A percentile compares a stretch with the other conserved stretches of the same genome.
These are phyloP conservation scores for Agyllia agylla DNA, from an alignment of 2,888 invertebrate genomes.

Conservation along the genomic window DNA sequence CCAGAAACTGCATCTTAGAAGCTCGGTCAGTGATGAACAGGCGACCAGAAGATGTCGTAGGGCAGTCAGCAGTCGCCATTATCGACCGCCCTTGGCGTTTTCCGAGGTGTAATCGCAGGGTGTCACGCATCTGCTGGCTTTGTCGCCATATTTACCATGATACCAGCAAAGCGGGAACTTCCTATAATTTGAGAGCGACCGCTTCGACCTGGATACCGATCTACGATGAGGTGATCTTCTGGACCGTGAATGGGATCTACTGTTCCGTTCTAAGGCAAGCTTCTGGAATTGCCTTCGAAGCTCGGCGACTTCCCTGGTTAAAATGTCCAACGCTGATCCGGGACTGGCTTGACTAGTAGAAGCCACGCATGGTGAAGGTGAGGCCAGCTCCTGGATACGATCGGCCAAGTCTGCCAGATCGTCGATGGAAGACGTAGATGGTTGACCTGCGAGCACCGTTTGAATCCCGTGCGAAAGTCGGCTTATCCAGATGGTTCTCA, in stretches of 20 bases:
- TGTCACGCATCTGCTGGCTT: background rate
- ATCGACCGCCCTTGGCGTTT: background rate
- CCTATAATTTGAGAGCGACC: background rate
- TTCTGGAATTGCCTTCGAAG: background rate
- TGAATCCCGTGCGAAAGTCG: too few species aligned
- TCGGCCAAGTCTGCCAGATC: too few species aligned
- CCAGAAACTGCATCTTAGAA: background rate
- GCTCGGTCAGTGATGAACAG: background rate
- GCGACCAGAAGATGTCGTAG: background rate
- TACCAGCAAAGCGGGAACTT: background rate
- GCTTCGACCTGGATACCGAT: background rate
- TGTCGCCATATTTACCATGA: background rate
- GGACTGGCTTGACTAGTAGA: background rate
- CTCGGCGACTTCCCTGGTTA: background rate
- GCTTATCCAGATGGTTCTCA: too few species aligned
- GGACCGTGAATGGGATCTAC: background rate
- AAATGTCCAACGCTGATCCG: background rate
- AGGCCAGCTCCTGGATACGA: background rate
- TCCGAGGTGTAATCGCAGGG: background rate
- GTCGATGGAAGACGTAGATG: too few species aligned
- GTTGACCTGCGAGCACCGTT: too few species aligned
- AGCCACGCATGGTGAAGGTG: background rate
- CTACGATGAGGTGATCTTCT: background rate
- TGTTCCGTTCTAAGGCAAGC: background rate
- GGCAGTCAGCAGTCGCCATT: background rate